These are phyloP conservation scores for Oxyura jamaicensis DNA, from an alignment of 2,113 vertebrate species.

Conservation along the genomic window DNA sequence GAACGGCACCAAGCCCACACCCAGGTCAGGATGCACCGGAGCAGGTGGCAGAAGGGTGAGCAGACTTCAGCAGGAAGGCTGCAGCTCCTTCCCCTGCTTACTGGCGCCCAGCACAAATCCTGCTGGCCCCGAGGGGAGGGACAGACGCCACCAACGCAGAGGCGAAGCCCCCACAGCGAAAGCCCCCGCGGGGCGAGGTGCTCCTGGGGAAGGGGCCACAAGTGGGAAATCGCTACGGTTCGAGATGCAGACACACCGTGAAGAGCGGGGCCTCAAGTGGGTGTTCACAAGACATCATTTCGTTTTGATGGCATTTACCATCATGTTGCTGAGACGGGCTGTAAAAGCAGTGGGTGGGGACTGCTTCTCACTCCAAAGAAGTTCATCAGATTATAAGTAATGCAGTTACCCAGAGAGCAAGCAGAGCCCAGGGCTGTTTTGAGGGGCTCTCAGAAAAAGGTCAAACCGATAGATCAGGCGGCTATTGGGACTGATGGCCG, in stretches of 20 bases:
- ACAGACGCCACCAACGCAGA: accelerated
- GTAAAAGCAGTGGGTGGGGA: conserved; percentile 54
- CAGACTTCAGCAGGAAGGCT: not conserved
- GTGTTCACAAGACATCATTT: conserved; percentile 23
- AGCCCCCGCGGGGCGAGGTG: not conserved
- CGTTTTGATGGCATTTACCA: conserved; percentile 48
- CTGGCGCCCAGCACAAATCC: not conserved
- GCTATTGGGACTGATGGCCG: not conserved
- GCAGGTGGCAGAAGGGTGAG: not conserved
- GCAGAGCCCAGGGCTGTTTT: conserved; percentile 36
- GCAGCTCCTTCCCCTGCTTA: not conserved
- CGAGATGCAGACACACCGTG: not conserved
- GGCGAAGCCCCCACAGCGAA: accelerated
- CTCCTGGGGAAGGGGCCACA: not conserved
- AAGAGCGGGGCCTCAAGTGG: conserved; percentile 11
- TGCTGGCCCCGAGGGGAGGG: not conserved
- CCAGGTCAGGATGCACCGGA: not conserved
- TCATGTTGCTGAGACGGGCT: conserved; percentile 21
- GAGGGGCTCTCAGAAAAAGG: conserved; percentile 51
- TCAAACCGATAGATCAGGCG: not conserved
- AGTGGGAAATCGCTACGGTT: not conserved
- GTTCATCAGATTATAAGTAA: conserved; percentile 68
- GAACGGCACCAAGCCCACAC: not conserved
- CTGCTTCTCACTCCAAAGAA: conserved; percentile 35
- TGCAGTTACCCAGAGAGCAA: conserved; percentile 41